Base-by-base conservation (phyloP, 2,888 invertebrate genomes). In the Apamea crenata region DNA sequence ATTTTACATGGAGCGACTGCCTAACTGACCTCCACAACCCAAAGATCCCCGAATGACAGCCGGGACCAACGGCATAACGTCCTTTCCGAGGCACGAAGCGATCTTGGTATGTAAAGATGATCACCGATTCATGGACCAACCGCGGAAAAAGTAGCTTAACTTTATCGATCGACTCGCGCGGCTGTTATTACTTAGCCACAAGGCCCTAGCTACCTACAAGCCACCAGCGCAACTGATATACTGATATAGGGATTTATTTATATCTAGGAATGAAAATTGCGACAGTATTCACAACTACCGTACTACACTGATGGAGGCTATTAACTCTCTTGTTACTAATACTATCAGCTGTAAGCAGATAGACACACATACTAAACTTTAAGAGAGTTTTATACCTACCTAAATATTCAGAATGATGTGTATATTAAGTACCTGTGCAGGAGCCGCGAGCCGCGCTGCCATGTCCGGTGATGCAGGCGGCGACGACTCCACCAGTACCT, bases 401-500 rank as follows among this genome's bases (percentile, higher is more conserved):
- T 25, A 32, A 25, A 56, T 44, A 25, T 18, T 32, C 25, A 7
- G 21, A 72, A 40, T 40, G 14, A 36, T 72, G n/a, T 40, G n/a
- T 16, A 16, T 36, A 40, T 36, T 44, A 40, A 14, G 18, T 90
- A 96, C 96, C 96, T 96, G 96, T 74, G 95, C 90, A 77, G 96
- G 95, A 86, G 94, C 94, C 79, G 96, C 96, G 69, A 97, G 95
- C 82, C 95, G 94, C 92, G 96, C 95, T 92, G 96, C 96, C 96
- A 97, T 97, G 86, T 91, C 94, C 50, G 96, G 96, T 83, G 96
- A 96, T 88, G 95, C 95, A 88, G 96, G 96, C 92, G 96, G 96
- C 91, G 97, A 95, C 82, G 96, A 96, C 94, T 96, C 97, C 91
- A 97, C 97, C 85, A 97, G 93, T 76, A 97, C 97, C 91, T 97